Evolutionary conservation across 1,140 invertebrate species (phyloP), one percentile per base, ranked within the genome.

Genomic region (Chrysoperla carnea): DNA sequence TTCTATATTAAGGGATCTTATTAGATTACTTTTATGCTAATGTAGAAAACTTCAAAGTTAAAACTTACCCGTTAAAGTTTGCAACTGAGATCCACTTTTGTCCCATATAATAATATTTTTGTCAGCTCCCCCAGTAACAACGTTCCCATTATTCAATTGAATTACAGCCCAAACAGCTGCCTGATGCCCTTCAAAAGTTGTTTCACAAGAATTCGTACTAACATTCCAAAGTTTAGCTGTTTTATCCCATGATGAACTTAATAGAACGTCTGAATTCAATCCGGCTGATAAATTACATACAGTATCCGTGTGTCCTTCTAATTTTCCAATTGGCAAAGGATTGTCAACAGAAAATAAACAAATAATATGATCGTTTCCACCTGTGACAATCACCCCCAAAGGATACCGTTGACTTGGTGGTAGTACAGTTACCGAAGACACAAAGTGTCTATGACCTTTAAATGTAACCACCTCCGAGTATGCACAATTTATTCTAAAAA

Each of bases 211-310:
- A 15, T 60, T 56, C 1, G 68, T 57, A 14, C 51, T 55, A 8
- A 79, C 44, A 38, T 70, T 66, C 90, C 90, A 94, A 13, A 92
- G 63, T 53, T 78, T 75, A 1, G 82, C 86, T 9, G 83, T 86
- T 47, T 72, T 72, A 57, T 96, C 92, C 91, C 90, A 96, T 8
- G 90, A 95, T 36, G 88, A 84, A 54, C 80, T 87, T 12, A 80
- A 54, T 55, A 84, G 68, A 12, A 71, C 67, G 28, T 55, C 61
- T 7, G 52, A 40, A 37, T 69, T 66, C 39, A 66, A 66, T 5
- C 74, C 73, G 44, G 66, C 57, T 33, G 61, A 67, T 14, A 86
- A 58, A 44, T 70, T 65, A 61, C 81, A 83, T 0, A 87, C 76
- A 35, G 81, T 82, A 55, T 82, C 78, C 44, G 77, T 72, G 58